Percentiles rank a stretch among this genome's conserved stretches.
Conservation (phyloP, 1,140 invertebrate species). For the Whitmania pigra region DNA sequence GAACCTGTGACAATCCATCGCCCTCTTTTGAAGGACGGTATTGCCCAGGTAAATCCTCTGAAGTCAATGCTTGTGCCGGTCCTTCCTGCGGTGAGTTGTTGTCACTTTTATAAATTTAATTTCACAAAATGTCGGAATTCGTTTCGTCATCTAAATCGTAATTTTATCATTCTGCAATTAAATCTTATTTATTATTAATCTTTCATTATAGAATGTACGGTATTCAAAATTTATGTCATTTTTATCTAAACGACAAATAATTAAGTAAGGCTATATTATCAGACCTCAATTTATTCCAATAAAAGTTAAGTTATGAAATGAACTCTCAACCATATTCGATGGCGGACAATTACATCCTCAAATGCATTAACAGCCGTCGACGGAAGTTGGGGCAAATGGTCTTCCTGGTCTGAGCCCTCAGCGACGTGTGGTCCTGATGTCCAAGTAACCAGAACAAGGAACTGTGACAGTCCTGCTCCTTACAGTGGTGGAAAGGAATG, state of each 20-base stretch:
- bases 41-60: conserved; percentile 12
- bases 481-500: conserved; percentile 16
- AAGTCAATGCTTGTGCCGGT: background rate
- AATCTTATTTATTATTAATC: background rate
- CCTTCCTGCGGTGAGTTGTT: background rate
- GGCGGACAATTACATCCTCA: too few relatives aligned
- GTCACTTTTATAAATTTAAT: too few relatives aligned
- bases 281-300: background rate
- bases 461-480: conserved; percentile 40
- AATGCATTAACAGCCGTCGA: background rate
- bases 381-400: conserved; percentile 14
- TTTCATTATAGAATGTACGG: too few relatives aligned
- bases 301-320: background rate
- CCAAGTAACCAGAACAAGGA: conserved; percentile 43
- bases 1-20: conserved; percentile 9
- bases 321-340: background rate
- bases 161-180: too few relatives aligned
- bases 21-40: conserved; percentile 16
- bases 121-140: background rate
- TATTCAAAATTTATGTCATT: too few relatives aligned
- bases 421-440: conserved; percentile 1
- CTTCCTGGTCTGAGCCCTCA: background rate
- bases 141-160: background rate
- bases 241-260: background rate
- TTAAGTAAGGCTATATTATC: background rate